These are phyloP conservation scores for Subanguina moxae DNA, from an alignment of 1,140 invertebrate genomes.

Conservation along the genomic window DNA sequence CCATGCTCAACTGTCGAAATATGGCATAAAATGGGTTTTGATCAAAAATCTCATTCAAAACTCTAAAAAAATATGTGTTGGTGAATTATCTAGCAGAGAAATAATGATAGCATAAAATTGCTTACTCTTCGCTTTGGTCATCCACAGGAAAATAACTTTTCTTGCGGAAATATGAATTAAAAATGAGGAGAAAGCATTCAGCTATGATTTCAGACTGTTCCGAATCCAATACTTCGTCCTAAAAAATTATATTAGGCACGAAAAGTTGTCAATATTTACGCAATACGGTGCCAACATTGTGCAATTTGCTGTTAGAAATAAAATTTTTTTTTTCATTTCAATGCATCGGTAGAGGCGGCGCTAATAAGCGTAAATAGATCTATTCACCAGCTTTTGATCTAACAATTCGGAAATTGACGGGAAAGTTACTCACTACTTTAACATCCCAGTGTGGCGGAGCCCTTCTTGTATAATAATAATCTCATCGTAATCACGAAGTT, in stretches of 20 bases:
- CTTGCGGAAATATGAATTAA: slow-evolving; percentile 13
- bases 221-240: slow-evolving; percentile 14
- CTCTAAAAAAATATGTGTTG: slow-evolving; percentile 3
- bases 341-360: no score
- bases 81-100: neutral
- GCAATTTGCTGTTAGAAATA: no score
- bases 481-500: no score
- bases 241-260: neutral
- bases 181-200: slow-evolving; percentile 28
- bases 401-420: no score
- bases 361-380: no score
- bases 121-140: slow-evolving; percentile 20
- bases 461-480: no score
- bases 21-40: slow-evolving; percentile 17
- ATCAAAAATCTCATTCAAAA: slow-evolving; percentile 11
- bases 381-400: no score
- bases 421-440: no score
- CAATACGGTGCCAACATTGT: no score
- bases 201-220: slow-evolving; percentile 27
- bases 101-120: slow-evolving; percentile 14
- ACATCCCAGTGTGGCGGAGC: no score
- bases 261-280: neutral
- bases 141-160: slow-evolving; percentile 1
- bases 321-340: no score
- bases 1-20: slow-evolving; percentile 23